phyloP scores from a whole-genome alignment of 2,113 vertebrate genomes.

The Tragelaphus buxtoni region DNA sequence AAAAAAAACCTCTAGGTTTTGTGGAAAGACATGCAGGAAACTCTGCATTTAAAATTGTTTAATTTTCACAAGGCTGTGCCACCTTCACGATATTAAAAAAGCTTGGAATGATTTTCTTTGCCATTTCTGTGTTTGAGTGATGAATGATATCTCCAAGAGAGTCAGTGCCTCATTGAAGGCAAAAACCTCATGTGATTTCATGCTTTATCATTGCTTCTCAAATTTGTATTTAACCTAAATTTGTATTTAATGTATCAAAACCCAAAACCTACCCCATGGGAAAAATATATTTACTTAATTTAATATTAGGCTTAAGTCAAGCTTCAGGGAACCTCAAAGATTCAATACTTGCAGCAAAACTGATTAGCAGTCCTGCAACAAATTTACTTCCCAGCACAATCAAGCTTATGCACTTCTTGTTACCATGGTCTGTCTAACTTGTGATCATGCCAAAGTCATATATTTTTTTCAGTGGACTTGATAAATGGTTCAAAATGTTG shows the following conservation, averaged over 20 bases:
- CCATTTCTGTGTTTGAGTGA: slow-evolving; percentile 24
- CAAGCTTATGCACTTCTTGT: neutral
- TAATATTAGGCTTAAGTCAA: neutral
- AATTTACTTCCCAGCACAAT: neutral
- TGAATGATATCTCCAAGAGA: neutral
- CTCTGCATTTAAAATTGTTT: slow-evolving; percentile 24
- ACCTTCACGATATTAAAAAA: slow-evolving; percentile 37
- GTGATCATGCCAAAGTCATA: neutral
- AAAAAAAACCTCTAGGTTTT: slow-evolving; percentile 33
- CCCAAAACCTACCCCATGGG: neutral
- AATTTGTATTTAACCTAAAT: slow-evolving; percentile 27
- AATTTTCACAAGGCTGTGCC: neutral
- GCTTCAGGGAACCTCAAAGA: neutral
- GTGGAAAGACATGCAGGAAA: neutral
- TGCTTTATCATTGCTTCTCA: neutral
- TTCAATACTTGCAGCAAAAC: neutral
- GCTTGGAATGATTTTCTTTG: slow-evolving; percentile 20
- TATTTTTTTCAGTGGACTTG: neutral
- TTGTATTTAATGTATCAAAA: neutral
- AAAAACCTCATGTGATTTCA: slow-evolving; percentile 5
- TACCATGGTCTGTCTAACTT: neutral
- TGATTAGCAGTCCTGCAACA: neutral
- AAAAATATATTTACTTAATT: slow-evolving; percentile 32
- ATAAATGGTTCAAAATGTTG: neutral
- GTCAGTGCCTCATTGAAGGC: neutral